Percentiles rank a stretch among this genome's conserved stretches.
These are phyloP conservation scores for Archips crataeganus DNA, from an alignment of 2,888 invertebrate species.

Conservation along the genomic window DNA sequence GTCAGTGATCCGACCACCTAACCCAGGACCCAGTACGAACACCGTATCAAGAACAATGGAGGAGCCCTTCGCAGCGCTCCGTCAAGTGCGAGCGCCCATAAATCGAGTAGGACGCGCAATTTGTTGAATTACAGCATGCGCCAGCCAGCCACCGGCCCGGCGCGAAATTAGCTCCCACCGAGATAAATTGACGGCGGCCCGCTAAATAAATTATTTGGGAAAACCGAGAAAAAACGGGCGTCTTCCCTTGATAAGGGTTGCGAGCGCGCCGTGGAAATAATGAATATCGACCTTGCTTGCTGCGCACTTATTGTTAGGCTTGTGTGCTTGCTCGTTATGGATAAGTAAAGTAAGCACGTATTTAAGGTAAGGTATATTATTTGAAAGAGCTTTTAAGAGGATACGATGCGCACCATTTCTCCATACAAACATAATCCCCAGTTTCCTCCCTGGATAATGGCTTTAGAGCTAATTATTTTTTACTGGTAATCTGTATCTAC, in stretches of 20 bases:
- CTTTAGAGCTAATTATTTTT: too few relatives aligned
- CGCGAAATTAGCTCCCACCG: slow-evolving; percentile 85
- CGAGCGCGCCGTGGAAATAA: slow-evolving; percentile 76
- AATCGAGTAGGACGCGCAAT: slow-evolving; percentile 84
- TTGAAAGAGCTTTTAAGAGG: too few relatives aligned
- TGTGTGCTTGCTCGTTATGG: background rate
- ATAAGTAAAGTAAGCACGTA: background rate
- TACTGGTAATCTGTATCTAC: too few relatives aligned
- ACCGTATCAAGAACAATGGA: slow-evolving; percentile 75
- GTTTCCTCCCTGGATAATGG: too few relatives aligned
- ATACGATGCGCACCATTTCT: too few relatives aligned
- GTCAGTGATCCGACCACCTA: background rate
- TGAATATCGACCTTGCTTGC: slow-evolving; percentile 74
- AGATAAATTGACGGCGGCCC: slow-evolving; percentile 84
- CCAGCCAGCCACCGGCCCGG: slow-evolving; percentile 83
- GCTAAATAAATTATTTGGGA: slow-evolving; percentile 87
- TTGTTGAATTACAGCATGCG: slow-evolving; percentile 86
- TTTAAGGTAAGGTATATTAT: background rate
- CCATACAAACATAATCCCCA: too few relatives aligned
- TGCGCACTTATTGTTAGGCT: slow-evolving; percentile 45
- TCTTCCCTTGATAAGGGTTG: slow-evolving; percentile 86
- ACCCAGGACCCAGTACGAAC: slow-evolving; percentile 59
- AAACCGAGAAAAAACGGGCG: slow-evolving; percentile 85
- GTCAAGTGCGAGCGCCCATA: slow-evolving; percentile 82
- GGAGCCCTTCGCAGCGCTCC: slow-evolving; percentile 75